Evolutionary conservation across 2,888 invertebrate genomes (phyloP), one percentile per base, ranked within the genome.

Genomic region (Lycocerus yunnanus): DNA sequence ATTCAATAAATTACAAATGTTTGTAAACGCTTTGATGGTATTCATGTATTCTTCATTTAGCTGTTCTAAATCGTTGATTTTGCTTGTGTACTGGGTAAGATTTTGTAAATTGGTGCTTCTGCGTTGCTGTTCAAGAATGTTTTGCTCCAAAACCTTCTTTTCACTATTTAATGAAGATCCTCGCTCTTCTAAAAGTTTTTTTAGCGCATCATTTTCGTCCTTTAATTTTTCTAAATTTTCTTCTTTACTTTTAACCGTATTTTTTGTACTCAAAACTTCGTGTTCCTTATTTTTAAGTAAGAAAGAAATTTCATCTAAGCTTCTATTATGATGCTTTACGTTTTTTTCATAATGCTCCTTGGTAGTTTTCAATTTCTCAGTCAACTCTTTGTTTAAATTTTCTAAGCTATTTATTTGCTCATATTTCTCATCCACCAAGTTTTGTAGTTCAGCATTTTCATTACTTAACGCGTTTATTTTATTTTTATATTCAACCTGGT

Each of bases 391-490:
- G 6, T 75, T 74, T 13, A 73, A 59, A 4, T 60, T 24, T 20
- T 69, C 68, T 43, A 79, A 70, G 2, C 67, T 58, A 16, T 69
- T 60, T 65, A 77, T 78, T 60, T 75, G 68, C 10, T 72, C 65
- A 18, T 76, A 69, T 58, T 72, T 72, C 11, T 68, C 14, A 20
- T 75, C 66, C 9, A 78, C 14, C 68, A 74, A 66, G 3, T 68
- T 18, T 24, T 71, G 15, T 21, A 77, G 18, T 16, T 72, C 60
- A n/a, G 21, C 15, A 68, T 77, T 80, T 27, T 77, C 70, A 16
- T 61, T 27, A 15, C 70, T 74, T 63, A 77, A 66, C 16, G 66
- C 66, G 5, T 27, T 21, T 15, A 78, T 58, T 58, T 77, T 74
- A 14, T 16, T 70, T 59, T 77, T 43, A 14, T 71, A 70, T 6